Evolutionary conservation across 2,113 vertebrate species (phyloP).

Genomic region (Clarias gariepinus): DNA sequence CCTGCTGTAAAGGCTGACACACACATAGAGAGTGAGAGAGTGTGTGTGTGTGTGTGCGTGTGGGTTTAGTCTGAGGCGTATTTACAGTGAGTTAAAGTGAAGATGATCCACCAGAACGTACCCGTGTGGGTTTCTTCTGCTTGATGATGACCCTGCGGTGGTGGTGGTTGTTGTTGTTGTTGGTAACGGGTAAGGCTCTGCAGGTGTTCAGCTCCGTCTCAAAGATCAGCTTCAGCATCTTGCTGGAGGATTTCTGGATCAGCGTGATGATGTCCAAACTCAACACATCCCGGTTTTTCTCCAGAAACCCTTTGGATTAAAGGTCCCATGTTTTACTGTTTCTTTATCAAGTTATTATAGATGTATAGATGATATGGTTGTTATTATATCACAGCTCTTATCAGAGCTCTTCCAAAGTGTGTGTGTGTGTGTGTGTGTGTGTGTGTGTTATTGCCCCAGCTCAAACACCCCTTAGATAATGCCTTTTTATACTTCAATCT

Average conservation of each 20-base stretch:
- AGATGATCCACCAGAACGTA: constrained; percentile 43
- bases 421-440: too few relatives aligned
- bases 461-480: too few relatives aligned
- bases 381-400: too few relatives aligned
- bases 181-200: constrained; percentile 32
- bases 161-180: constrained; percentile 52
- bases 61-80: background rate
- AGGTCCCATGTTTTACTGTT: too few relatives aligned
- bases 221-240: constrained; percentile 84
- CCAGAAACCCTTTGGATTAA: constrained; percentile 81
- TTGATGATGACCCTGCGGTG: constrained; percentile 64
- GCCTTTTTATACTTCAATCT: too few relatives aligned
- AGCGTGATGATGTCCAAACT: constrained; percentile 81
- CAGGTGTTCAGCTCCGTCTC: constrained; percentile 67
- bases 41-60: too few relatives aligned
- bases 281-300: constrained; percentile 91
- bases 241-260: constrained; percentile 81
- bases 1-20: constrained; percentile 45
- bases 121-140: constrained; percentile 60
- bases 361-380: too few relatives aligned
- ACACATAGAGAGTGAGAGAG: background rate
- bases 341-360: too few relatives aligned
- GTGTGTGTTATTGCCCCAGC: too few relatives aligned
- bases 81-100: background rate
- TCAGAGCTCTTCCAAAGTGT: too few relatives aligned